Conservation (phyloP, 1,140 invertebrate species). For the Cardiocondyla obscurior region DNA sequence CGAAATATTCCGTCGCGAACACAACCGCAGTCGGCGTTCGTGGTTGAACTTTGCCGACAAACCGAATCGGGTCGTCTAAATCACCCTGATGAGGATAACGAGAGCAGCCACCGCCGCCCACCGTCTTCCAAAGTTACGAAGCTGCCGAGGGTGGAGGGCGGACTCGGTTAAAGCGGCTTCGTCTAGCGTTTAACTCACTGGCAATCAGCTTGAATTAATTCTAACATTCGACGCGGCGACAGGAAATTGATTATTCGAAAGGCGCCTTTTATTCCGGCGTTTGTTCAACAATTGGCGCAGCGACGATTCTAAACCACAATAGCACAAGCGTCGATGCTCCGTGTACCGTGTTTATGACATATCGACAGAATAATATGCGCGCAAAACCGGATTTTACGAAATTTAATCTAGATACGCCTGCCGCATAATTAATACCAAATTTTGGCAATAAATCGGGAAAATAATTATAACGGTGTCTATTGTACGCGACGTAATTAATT, state of each 20-base stretch:
- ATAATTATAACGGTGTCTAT: not conserved
- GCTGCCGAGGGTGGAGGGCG: not conserved
- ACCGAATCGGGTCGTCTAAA: constrained; percentile 42
- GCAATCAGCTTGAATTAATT: constrained; percentile 26
- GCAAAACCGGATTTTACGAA: no score
- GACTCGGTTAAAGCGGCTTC: not conserved
- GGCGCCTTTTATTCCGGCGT: not conserved
- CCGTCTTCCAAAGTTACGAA: constrained; percentile 42
- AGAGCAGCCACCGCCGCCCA: not conserved
- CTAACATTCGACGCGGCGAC: not conserved
- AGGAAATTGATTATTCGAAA: not conserved
- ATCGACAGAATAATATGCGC: no score
- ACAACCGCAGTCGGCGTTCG: constrained; percentile 26
- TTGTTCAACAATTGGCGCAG: not conserved
- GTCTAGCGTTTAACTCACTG: constrained; percentile 18
- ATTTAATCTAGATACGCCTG: no score
- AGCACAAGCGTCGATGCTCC: no score
- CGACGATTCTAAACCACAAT: no score
- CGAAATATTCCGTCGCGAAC: constrained; percentile 26
- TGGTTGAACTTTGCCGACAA: constrained; percentile 33
- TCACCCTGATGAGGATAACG: constrained; percentile 51
- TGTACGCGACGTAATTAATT: not conserved
- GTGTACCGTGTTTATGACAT: no score
- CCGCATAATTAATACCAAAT: not conserved
- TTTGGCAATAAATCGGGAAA: not conserved